These are phyloP conservation scores for Caenorhabditis parvicauda DNA, from an alignment of 2,888 invertebrate species.

Conservation along the genomic window DNA sequence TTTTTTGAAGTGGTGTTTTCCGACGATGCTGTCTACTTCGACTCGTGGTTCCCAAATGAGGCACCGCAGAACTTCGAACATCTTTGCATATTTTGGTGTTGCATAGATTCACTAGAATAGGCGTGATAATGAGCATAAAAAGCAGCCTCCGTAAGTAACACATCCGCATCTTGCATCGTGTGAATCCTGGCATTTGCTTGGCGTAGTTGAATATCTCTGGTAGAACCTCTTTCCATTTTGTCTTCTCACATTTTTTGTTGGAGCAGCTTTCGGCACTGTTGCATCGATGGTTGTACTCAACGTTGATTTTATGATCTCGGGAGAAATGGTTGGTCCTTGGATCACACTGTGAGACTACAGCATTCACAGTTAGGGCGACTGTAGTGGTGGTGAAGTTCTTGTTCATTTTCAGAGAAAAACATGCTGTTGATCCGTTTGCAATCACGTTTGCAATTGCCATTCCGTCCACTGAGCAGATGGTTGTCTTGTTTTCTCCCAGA, in stretches of 20 bases:
- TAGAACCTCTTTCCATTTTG: slow-evolving; percentile 1
- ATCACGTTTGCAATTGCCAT: too few relatives aligned
- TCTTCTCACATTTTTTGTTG: neutral
- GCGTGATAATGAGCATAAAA: slow-evolving; percentile 6
- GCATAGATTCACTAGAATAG: slow-evolving; percentile 16
- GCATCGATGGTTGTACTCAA: slow-evolving; percentile 8
- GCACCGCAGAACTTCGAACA: slow-evolving; percentile 8
- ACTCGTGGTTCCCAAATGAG: slow-evolving; percentile 6
- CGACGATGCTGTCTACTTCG: neutral
- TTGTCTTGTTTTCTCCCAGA: too few relatives aligned
- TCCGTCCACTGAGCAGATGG: too few relatives aligned
- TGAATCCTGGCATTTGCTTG: slow-evolving; percentile 8
- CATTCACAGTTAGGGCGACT: too few relatives aligned
- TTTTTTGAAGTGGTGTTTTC: neutral
- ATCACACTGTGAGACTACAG: too few relatives aligned
- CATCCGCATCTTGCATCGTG: slow-evolving; percentile 12
- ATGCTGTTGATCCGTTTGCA: too few relatives aligned
- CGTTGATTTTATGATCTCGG: slow-evolving; percentile 2
- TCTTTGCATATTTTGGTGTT: neutral
- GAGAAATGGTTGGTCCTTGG: neutral
- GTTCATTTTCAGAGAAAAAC: too few relatives aligned
- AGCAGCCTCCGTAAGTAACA: slow-evolving; percentile 7
- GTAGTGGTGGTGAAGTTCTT: too few relatives aligned
- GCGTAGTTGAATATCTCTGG: slow-evolving; percentile 5
- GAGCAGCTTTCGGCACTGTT: slow-evolving; percentile 5